Percentiles rank a stretch among this genome's conserved stretches.
Conservation (phyloP, 2,113 vertebrate genomes). For the Cyprinodon brontotheroides region DNA sequence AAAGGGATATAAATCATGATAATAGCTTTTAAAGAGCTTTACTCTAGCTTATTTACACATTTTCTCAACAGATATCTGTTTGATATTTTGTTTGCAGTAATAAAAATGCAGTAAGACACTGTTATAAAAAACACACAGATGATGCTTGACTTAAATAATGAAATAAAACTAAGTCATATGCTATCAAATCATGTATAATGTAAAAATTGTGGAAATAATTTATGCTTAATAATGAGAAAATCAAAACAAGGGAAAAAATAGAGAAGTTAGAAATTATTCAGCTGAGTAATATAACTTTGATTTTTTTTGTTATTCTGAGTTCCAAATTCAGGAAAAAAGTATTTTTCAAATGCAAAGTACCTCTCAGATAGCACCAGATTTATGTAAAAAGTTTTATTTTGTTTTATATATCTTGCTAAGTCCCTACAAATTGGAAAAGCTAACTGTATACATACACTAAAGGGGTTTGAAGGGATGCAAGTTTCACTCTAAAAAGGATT, state of each 20-base stretch:
- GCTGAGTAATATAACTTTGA: slow-evolving; percentile 14
- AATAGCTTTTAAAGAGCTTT: not conserved
- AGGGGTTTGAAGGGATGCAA: slow-evolving; percentile 37
- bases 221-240: slow-evolving; percentile 8
- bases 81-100: slow-evolving; percentile 13
- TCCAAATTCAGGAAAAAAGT: slow-evolving; percentile 39
- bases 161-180: not conserved
- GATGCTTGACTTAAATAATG: slow-evolving; percentile 1
- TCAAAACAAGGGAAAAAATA: slow-evolving; percentile 12
- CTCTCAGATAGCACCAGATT: slow-evolving; percentile 5
- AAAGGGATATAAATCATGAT: not conserved
- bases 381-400: slow-evolving; percentile 37
- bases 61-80: slow-evolving; percentile 17
- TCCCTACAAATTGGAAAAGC: slow-evolving; percentile 54
- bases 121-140: slow-evolving; percentile 1
- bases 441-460: slow-evolving; percentile 16
- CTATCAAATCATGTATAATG: slow-evolving; percentile 42
- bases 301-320: slow-evolving; percentile 14
- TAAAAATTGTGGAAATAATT: slow-evolving; percentile 23
- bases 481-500: slow-evolving; percentile 59
- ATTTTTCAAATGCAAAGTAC: slow-evolving; percentile 28
- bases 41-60: not conserved
- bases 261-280: slow-evolving; percentile 11
- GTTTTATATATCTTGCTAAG: slow-evolving; percentile 23
- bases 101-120: slow-evolving; percentile 2